Evolutionary conservation across 1,140 invertebrate species (phyloP), one percentile per base, ranked within the genome.

Genomic region (Drosophila truncata): DNA sequence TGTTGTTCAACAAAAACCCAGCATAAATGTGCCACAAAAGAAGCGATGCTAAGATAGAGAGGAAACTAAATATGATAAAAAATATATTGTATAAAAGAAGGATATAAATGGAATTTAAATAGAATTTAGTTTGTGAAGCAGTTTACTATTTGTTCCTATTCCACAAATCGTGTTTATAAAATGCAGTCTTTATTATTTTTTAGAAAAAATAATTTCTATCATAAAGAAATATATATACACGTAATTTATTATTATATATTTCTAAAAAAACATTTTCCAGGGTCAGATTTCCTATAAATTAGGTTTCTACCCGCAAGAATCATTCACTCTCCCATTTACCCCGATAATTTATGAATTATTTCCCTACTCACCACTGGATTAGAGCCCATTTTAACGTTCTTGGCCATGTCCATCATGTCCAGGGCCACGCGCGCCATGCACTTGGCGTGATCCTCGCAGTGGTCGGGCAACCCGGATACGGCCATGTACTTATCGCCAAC

Each of bases 401-500:
- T 95, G 1, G 96, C 96, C 29, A 98, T 95, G 93, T 99, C 98
- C 97, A 99, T 98, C 96, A 99, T 98, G 88, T 99, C 98, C 14
- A 99, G 93, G 6, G 98, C 98, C 18, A 99, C 94, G 52, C 96
- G 95, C 0, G 97, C 98, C 81, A 99, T 99, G 91, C 98, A 98
- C 81, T 96, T 96, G 23, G 98, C 98, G 92, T 99, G 99, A 50
- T 96, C 96, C 67, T 95, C 95, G 93, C 98, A 98, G 16, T 96
- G 96, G 90, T 99, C 98, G 1, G 99, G 99, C 50, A 99, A 94
- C 20, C 99, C 99, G 79, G 98, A 99, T 7, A 99, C 98, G 2
- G 98, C 98, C 98, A 99, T 99, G 93, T 99, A 99, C 93, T 99
- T 99, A 93, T 99, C 99, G 79, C 98, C 98, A 23, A 99, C 97